These are phyloP conservation scores for Hipposideros larvatus DNA, from an alignment of 2,797 vertebrate species.

Conservation along the genomic window DNA sequence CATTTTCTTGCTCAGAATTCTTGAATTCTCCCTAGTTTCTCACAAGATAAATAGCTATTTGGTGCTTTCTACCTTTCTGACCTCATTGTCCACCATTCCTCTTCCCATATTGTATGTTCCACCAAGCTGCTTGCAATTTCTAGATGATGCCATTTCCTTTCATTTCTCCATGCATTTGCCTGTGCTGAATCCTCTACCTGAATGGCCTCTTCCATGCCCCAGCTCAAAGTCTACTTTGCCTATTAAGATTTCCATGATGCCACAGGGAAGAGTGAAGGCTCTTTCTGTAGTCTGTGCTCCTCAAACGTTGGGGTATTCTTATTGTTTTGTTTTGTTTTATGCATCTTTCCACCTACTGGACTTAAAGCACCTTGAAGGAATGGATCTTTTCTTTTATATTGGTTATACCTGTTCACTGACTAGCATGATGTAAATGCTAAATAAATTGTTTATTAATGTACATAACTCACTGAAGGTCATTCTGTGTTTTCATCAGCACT, in stretches of 20 bases:
- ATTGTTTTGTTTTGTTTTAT: not conserved
- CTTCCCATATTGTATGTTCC: accelerated
- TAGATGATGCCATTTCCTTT: not conserved
- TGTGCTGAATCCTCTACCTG: not conserved
- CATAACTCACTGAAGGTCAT: constrained; percentile 35
- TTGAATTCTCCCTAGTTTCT: not conserved
- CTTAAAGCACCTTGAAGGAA: not conserved
- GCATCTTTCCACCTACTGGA: not conserved
- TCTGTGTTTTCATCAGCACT: constrained; percentile 54
- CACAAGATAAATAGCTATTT: not conserved
- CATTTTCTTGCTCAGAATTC: constrained; percentile 17
- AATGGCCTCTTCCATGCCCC: not conserved
- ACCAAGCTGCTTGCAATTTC: too few relatives aligned
- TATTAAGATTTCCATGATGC: not conserved
- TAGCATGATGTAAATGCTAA: not conserved
- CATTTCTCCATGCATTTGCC: not conserved
- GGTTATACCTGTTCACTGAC: not conserved
- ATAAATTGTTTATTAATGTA: constrained; percentile 6
- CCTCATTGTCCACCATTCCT: not conserved
- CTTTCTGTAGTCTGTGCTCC: not conserved
- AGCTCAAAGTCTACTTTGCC: not conserved
- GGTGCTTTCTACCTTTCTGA: not conserved
- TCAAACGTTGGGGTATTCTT: not conserved
- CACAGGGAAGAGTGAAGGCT: not conserved
- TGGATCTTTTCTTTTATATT: not conserved